These are phyloP conservation scores for Psittacula derbiana DNA, from an alignment of 2,797 vertebrate genomes.

Conservation along the genomic window DNA sequence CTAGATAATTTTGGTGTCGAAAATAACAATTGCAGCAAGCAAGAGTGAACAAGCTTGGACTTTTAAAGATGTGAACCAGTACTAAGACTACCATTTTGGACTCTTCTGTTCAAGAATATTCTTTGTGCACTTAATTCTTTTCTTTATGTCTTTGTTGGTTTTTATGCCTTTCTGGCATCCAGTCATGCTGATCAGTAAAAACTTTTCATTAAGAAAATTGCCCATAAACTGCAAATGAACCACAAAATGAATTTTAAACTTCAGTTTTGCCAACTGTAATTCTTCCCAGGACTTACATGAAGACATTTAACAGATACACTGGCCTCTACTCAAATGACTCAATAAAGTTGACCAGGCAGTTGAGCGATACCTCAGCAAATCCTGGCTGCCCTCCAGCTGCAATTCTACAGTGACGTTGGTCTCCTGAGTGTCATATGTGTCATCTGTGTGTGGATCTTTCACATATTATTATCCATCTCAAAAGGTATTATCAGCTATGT, in stretches of 20 bases:
- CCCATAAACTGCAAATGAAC: background rate
- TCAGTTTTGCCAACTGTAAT: background rate
- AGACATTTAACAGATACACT: background rate
- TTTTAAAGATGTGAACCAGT: background rate
- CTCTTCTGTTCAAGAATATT: background rate
- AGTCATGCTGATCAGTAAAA: background rate
- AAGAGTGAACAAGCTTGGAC: background rate
- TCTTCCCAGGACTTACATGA: background rate
- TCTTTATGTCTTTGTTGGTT: background rate
- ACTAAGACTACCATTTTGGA: background rate
- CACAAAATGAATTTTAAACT: background rate
- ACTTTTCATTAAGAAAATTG: background rate
- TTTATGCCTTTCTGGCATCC: background rate
- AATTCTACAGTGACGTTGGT: background rate
- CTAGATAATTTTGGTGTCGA: background rate
- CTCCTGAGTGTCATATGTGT: background rate
- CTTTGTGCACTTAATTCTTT: background rate
- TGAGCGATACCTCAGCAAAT: background rate
- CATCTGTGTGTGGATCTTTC: background rate
- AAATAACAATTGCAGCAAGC: background rate
- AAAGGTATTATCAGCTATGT: background rate
- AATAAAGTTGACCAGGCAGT: background rate
- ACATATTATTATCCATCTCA: background rate
- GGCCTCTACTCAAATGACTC: background rate
- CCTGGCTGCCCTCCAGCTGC: background rate